These are phyloP conservation scores for Orchestia grillus DNA, from an alignment of 1,140 invertebrate species.

Conservation along the genomic window DNA sequence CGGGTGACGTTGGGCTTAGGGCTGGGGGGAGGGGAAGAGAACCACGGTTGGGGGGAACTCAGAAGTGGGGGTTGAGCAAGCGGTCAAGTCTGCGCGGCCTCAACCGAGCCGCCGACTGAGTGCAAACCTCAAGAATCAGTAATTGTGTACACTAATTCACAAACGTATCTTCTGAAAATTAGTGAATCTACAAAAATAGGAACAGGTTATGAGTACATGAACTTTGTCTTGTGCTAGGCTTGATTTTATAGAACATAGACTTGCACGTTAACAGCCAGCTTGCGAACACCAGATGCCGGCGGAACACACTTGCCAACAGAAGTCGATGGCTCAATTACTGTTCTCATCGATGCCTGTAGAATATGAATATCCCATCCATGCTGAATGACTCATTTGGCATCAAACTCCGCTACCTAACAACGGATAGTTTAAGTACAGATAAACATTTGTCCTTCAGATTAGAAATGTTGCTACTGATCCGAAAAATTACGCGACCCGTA, in stretches of 20 bases:
- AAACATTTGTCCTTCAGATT: not conserved
- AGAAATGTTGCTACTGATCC: not conserved
- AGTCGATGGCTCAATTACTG: constrained; percentile 47
- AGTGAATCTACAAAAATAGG: not conserved
- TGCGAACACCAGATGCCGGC: not conserved
- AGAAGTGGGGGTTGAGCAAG: not conserved
- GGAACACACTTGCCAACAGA: not conserved
- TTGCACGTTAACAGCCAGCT: not conserved
- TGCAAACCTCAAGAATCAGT: not conserved
- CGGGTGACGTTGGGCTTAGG: not conserved
- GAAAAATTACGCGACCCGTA: not conserved
- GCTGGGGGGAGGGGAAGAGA: not conserved
- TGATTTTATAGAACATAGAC: not conserved
- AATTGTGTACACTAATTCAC: not conserved
- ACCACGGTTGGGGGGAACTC: not conserved
- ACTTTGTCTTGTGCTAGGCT: not conserved
- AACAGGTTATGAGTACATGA: not conserved
- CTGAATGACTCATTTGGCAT: not conserved
- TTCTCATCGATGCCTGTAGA: not conserved
- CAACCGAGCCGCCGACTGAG: not conserved
- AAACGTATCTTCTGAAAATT: not conserved
- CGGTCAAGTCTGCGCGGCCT: constrained; percentile 3
- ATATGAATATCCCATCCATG: not conserved
- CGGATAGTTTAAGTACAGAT: not conserved
- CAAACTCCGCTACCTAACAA: not conserved